Evolutionary conservation across 2,888 invertebrate species (phyloP), one percentile per base, ranked within the genome.

Genomic region (Melanostoma scalare): DNA sequence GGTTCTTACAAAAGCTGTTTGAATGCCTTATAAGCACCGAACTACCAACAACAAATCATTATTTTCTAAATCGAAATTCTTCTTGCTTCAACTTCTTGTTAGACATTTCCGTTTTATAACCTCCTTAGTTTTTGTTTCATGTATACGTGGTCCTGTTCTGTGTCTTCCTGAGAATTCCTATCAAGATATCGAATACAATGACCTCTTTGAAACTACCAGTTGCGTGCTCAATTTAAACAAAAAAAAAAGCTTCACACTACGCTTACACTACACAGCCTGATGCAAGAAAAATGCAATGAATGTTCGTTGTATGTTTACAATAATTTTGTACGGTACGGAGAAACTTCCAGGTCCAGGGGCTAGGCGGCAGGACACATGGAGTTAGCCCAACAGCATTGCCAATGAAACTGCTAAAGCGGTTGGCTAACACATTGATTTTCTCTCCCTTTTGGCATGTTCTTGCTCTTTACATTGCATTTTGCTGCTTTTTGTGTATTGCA

Each of bases 111-210:
- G 20, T 20, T 20, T 20, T 20, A 20, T 20, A 20, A 20, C 20
- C 20, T 20, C 20, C 20, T 20, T 20, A 1, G 20, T 20, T 20
- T 20, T 20, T 20, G 20, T 20, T 20, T 20, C 20, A 20, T 20
- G 1, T 20, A 20, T 20, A 20, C 20, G 20, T 20, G 20, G 55
- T 65, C 33, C 31, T 42, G 8, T 6, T 65, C 46, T 36, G 6
- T 55, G 20, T 33, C 30, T 56, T 61, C 10, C 44, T 35, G 31
- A 56, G 53, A 74, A 44, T 31, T 56, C 31, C 69, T 56, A 63
- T 74, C 79, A 71, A 75, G 69, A 76, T 69, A 61, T 71, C 65
- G 58, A 75, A 81, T 67, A 76, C 80, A 81, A 81, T 81, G 76
- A 81, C 80, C 80, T 72, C 60, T 63, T 74, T 79, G 67, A 73